Conservation (phyloP, 2,888 invertebrate species). For the Dorcus parallelipipedus region DNA sequence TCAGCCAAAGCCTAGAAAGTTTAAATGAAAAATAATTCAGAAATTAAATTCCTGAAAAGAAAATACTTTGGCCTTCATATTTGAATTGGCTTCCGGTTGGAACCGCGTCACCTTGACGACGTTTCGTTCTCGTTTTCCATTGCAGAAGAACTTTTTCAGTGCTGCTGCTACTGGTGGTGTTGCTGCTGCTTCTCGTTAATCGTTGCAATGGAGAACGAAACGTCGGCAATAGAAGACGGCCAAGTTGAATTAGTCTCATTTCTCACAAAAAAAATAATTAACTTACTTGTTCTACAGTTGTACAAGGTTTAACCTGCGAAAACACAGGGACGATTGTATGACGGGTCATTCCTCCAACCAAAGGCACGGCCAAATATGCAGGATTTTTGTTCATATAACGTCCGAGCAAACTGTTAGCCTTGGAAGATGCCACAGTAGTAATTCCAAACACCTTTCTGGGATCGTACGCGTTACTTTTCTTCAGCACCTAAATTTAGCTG, state of each 20-base stretch:
- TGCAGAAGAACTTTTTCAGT: too few relatives aligned
- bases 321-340: slow-evolving; percentile 39
- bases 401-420: slow-evolving; percentile 37
- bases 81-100: too few relatives aligned
- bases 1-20: slow-evolving; percentile 17
- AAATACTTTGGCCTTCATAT: background rate
- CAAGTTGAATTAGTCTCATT: too few relatives aligned
- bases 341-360: slow-evolving; percentile 40
- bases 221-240: too few relatives aligned
- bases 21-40: slow-evolving; percentile 5
- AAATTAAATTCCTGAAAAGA: background rate
- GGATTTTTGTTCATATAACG: slow-evolving; percentile 32
- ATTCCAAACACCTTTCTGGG: slow-evolving; percentile 41
- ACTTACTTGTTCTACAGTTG: slow-evolving; percentile 5
- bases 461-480: slow-evolving; percentile 39
- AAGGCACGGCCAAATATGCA: slow-evolving; percentile 35
- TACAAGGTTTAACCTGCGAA: slow-evolving; percentile 37
- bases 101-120: too few relatives aligned
- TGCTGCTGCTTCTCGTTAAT: too few relatives aligned
- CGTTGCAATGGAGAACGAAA: too few relatives aligned
- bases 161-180: too few relatives aligned
- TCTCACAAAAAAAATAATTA: background rate
- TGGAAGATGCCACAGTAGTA: slow-evolving; percentile 32
- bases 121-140: too few relatives aligned
- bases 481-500: slow-evolving; percentile 38